phyloP scores from a whole-genome alignment of 1,140 invertebrate species.

The Papilio aristodemus region DNA sequence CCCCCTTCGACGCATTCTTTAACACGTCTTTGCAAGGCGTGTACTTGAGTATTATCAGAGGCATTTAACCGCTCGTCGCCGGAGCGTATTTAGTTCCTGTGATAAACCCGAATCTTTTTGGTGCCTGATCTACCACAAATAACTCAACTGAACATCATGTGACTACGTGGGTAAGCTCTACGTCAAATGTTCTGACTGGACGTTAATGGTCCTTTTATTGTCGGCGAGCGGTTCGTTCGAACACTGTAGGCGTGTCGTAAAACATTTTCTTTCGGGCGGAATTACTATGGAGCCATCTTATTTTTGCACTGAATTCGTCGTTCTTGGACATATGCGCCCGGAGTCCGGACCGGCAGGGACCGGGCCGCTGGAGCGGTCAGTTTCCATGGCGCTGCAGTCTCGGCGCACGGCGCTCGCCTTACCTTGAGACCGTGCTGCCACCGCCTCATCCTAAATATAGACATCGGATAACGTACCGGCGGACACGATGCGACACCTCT shows the following conservation, averaged over 20 bases:
- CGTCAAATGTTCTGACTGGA: slow-evolving; percentile 47
- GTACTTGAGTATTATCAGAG: slow-evolving; percentile 2
- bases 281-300: slow-evolving; percentile 52
- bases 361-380: slow-evolving; percentile 4
- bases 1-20: not conserved
- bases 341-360: slow-evolving; percentile 28
- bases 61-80: not conserved
- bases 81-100: not conserved
- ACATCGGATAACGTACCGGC: slow-evolving; percentile 47
- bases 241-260: slow-evolving; percentile 65
- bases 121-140: slow-evolving; percentile 66
- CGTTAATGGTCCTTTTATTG: slow-evolving; percentile 66
- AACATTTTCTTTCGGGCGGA: slow-evolving; percentile 58
- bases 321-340: slow-evolving; percentile 49
- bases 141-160: slow-evolving; percentile 50
- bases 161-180: slow-evolving; percentile 52
- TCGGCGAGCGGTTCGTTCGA: slow-evolving; percentile 47
- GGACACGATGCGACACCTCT: slow-evolving; percentile 44
- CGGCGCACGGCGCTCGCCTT: slow-evolving; percentile 33
- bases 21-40: too few relatives aligned
- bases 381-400: slow-evolving; percentile 35
- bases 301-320: slow-evolving; percentile 58
- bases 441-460: slow-evolving; percentile 54
- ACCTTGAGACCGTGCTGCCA: slow-evolving; percentile 51
- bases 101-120: slow-evolving; percentile 26